Evolutionary conservation across 2,113 vertebrate genomes (phyloP).

Genomic region (Galbula dea): DNA sequence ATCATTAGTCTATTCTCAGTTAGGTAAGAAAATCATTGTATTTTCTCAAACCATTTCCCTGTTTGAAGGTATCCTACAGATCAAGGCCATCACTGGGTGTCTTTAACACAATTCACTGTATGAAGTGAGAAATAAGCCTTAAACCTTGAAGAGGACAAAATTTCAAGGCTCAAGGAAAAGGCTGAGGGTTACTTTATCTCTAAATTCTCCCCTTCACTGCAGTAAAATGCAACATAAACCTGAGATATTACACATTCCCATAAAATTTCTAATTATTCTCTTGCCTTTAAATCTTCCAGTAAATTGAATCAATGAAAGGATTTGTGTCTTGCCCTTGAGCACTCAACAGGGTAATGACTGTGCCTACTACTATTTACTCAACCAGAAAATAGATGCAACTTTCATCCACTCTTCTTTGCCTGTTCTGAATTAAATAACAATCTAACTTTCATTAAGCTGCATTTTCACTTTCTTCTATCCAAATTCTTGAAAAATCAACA

Average conservation of each 20-base stretch:
- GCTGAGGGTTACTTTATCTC: neutral
- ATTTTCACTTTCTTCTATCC: neutral
- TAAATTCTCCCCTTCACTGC: neutral
- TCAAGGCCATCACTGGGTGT: neutral
- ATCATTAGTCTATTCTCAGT: neutral
- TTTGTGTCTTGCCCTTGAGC: neutral
- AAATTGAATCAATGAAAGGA: neutral
- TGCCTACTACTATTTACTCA: neutral
- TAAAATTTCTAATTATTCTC: neutral
- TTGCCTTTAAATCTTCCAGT: neutral
- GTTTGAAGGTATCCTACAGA: neutral
- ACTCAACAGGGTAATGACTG: neutral
- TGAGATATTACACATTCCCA: neutral
- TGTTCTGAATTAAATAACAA: constrained; percentile 40
- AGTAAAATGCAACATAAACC: neutral
- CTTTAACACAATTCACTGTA: neutral
- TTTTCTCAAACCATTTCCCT: neutral
- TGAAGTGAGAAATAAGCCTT: neutral
- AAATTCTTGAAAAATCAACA: neutral
- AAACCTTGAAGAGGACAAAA: neutral
- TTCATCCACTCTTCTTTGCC: neutral
- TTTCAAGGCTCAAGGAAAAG: neutral
- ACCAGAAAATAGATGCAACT: neutral
- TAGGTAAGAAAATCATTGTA: neutral
- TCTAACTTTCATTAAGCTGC: neutral